These are phyloP conservation scores for Saxidomus purpurata DNA, from an alignment of 1,140 invertebrate species.

Conservation along the genomic window DNA sequence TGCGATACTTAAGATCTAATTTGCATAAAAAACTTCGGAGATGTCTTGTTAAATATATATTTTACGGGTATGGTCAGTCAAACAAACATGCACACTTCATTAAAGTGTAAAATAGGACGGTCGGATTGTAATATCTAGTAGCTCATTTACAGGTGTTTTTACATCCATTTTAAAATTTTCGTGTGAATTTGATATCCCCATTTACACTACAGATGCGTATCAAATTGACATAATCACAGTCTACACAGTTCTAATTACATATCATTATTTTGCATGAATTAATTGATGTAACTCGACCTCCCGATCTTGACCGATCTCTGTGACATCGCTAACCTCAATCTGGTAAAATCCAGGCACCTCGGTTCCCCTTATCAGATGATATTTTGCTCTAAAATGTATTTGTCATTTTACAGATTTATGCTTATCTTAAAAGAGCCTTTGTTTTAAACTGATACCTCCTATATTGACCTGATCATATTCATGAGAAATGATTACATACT, in stretches of 20 bases:
- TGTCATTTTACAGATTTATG: constrained; percentile 37
- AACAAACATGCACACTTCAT: not conserved
- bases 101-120: not conserved
- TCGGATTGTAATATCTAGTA: not conserved
- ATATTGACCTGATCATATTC: not conserved
- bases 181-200: constrained; percentile 16
- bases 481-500: not conserved
- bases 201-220: constrained; percentile 30
- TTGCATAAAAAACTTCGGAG: not conserved
- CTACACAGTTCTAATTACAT: constrained; percentile 36
- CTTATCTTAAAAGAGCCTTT: not conserved
- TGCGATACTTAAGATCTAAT: not conserved
- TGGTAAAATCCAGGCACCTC: not conserved
- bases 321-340: not conserved
- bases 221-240: constrained; percentile 44
- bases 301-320: not conserved
- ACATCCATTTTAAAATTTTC: constrained; percentile 26
- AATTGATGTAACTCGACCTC: constrained; percentile 44
- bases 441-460: not conserved
- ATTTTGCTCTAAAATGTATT: constrained; percentile 6
- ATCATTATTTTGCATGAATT: constrained; percentile 49
- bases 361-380: not conserved
- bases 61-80: not conserved
- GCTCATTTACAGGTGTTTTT: constrained; percentile 37
- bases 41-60: constrained; percentile 2